These are phyloP conservation scores for Phlogophora meticulosa DNA, from an alignment of 2,888 invertebrate species.

Conservation along the genomic window DNA sequence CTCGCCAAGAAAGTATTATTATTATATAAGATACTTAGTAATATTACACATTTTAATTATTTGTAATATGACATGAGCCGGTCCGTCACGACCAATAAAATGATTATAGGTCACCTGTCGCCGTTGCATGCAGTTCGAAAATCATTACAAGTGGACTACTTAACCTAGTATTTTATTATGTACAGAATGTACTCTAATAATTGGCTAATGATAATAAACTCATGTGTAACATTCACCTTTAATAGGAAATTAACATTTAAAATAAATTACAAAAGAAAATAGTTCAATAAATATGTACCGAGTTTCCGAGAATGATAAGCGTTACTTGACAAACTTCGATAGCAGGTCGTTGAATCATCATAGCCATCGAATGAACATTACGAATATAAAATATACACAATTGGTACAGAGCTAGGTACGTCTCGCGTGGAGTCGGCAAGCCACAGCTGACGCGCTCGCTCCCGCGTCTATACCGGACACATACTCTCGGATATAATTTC, in stretches of 20 bases:
- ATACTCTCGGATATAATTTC: conserved; percentile 44
- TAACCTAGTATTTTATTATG: conserved; percentile 81
- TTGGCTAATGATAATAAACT: conserved; percentile 82
- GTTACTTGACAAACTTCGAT: conserved; percentile 51
- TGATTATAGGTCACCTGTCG: conserved; percentile 66
- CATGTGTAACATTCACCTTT: conserved; percentile 84
- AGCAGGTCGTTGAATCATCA: conserved; percentile 68
- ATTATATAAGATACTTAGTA: conserved; percentile 71
- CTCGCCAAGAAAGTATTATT: conserved; percentile 67
- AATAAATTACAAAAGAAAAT: conserved; percentile 72
- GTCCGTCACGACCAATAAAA: conserved; percentile 66
- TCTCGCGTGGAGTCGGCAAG: not conserved
- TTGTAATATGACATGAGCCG: conserved; percentile 68
- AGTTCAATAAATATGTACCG: conserved; percentile 62
- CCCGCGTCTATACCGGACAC: conserved; percentile 33
- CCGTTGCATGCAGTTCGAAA: conserved; percentile 71
- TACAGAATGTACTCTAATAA: conserved; percentile 83
- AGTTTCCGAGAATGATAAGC: conserved; percentile 59
- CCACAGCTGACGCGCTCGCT: not conserved
- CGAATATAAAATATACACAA: conserved; percentile 65
- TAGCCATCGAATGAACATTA: conserved; percentile 69
- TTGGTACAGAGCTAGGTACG: conserved; percentile 54
- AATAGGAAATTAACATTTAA: conserved; percentile 73
- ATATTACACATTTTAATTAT: conserved; percentile 73
- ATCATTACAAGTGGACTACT: conserved; percentile 83